phyloP scores from a whole-genome alignment of 2,113 vertebrate species.

The Rhabdornis inornatus region DNA sequence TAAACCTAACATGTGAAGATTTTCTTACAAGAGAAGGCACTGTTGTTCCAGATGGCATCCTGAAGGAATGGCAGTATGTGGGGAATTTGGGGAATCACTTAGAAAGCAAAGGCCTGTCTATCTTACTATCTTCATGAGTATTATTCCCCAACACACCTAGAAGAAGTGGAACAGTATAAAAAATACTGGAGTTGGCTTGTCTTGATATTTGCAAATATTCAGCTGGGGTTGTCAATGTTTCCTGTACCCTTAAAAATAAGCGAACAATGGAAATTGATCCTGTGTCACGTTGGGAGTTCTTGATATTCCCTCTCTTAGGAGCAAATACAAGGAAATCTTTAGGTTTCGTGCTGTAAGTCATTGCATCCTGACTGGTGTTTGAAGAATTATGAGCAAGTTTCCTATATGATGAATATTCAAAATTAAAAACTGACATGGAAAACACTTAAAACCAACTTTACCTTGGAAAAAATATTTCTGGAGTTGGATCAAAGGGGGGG shows the following conservation, averaged over 20 bases:
- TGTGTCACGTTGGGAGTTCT: accelerated
- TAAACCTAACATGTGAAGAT: not conserved
- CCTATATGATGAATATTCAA: constrained; percentile 28
- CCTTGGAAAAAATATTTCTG: constrained; percentile 69
- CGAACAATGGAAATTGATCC: not conserved
- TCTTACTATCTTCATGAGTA: not conserved
- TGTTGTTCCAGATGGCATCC: not conserved
- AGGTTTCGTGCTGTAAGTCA: not conserved
- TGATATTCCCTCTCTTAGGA: not conserved
- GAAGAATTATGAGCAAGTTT: constrained; percentile 18
- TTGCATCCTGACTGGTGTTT: not conserved
- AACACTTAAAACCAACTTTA: constrained; percentile 59
- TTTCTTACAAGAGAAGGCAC: not conserved
- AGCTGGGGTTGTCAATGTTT: accelerated
- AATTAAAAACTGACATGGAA: constrained; percentile 53
- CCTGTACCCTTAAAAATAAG: not conserved
- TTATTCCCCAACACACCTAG: not conserved
- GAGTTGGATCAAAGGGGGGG: constrained; percentile 69
- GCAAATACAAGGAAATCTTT: not conserved
- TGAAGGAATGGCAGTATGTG: not conserved
- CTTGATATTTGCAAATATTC: not conserved
- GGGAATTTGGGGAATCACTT: not conserved
- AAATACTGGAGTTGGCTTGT: not conserved
- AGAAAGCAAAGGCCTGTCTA: not conserved
- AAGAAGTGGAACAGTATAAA: not conserved